phyloP scores from a whole-genome alignment of 2,113 vertebrate species.

The Peromyscus maniculatus region DNA sequence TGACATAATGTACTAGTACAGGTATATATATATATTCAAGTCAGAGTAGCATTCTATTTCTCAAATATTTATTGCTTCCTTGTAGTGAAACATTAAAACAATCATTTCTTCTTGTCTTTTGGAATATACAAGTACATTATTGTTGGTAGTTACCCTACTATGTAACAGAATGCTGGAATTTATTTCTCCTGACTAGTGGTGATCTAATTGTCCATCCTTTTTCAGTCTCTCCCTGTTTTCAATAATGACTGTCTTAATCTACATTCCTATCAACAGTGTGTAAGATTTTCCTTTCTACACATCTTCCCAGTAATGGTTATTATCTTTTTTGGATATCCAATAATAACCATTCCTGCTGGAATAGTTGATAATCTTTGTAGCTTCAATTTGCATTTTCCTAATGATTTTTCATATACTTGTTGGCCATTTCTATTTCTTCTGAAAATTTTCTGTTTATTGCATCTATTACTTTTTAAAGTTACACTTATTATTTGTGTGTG shows the following conservation, averaged over 20 bases:
- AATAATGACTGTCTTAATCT: neutral
- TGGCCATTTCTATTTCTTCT: neutral
- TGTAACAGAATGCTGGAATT: neutral
- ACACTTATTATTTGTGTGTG: neutral
- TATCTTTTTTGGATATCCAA: neutral
- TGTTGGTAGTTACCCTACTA: neutral
- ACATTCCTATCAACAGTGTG: neutral
- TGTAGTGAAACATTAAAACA: neutral
- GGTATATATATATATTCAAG: neutral
- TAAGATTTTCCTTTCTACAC: neutral
- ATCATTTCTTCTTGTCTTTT: neutral
- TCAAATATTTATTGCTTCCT: neutral
- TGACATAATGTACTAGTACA: neutral
- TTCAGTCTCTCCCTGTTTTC: neutral
- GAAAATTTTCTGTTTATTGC: neutral
- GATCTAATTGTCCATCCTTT: neutral
- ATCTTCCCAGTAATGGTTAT: slow-evolving; percentile 12
- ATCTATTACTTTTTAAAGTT: neutral
- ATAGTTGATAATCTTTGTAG: slow-evolving; percentile 24
- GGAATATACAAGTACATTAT: neutral
- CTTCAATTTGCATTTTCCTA: slow-evolving; percentile 55
- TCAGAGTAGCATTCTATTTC: neutral
- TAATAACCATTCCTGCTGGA: neutral
- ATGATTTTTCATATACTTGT: slow-evolving; percentile 17
- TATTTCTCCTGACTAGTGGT: neutral